Percentiles rank a stretch among this genome's conserved stretches.
Conservation (phyloP, 2,113 vertebrate genomes). For the Anguilla rostrata region DNA sequence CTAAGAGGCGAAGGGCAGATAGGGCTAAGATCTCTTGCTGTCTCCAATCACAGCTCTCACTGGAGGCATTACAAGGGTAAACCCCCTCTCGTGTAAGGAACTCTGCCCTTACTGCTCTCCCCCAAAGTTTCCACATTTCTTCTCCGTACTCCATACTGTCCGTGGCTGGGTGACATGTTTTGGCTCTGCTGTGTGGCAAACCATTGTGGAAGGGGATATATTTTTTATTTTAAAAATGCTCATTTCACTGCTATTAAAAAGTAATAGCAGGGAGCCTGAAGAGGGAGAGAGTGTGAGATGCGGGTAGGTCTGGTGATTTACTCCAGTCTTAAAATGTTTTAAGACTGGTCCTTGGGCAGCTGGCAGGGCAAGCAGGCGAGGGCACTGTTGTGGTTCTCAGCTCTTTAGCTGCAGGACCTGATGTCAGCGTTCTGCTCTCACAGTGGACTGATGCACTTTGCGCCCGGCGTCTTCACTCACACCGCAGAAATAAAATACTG, state of each 20-base stretch:
- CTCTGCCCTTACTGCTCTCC: neutral
- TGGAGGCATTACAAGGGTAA: neutral
- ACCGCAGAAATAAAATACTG: neutral
- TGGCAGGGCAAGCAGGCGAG: neutral
- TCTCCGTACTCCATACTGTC: neutral
- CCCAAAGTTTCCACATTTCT: neutral
- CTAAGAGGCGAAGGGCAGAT: neutral
- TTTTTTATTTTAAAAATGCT: neutral
- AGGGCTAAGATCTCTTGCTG: neutral
- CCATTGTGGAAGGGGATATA: neutral
- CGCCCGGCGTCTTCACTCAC: neutral
- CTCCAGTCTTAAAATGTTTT: neutral
- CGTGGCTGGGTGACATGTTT: neutral
- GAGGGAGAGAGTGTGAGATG: neutral
- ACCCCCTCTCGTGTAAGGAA: neutral
- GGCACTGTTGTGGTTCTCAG: neutral
- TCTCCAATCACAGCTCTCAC: neutral
- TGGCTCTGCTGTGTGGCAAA: neutral
- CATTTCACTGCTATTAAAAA: neutral
- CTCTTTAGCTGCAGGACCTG: neutral
- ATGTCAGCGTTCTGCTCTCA: neutral
- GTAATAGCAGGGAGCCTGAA: neutral
- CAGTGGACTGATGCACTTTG: neutral
- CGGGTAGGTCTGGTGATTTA: neutral
- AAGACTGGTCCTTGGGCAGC: neutral